phyloP scores from a whole-genome alignment of 2,797 vertebrate species.

The Gallinago solitaria region DNA sequence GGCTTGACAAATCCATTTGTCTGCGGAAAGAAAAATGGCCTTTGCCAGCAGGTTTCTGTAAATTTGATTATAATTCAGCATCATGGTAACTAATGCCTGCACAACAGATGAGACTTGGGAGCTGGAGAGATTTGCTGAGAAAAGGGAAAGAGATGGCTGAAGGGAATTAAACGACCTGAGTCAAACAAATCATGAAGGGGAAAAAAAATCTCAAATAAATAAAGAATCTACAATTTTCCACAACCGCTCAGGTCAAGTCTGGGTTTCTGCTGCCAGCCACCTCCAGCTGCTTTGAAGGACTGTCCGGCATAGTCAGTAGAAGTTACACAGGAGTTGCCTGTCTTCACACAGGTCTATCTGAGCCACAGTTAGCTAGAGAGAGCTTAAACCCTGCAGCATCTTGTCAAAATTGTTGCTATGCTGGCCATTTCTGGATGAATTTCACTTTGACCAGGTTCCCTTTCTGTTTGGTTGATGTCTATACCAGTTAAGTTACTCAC shows the following conservation, averaged over 20 bases:
- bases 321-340: no score
- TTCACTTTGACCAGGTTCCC: not conserved
- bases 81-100: constrained; percentile 20
- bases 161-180: not conserved
- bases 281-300: not conserved
- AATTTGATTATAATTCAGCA: constrained; percentile 42
- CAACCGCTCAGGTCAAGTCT: not conserved
- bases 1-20: constrained; percentile 60
- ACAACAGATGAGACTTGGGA: not conserved
- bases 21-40: constrained; percentile 9
- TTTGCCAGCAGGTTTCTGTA: constrained; percentile 46
- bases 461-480: not conserved
- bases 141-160: not conserved
- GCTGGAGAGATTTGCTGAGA: not conserved
- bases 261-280: not conserved
- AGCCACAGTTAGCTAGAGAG: not conserved
- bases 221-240: not conserved
- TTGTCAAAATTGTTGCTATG: not conserved
- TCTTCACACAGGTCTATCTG: not conserved
- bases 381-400: not conserved
- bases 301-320: not conserved
- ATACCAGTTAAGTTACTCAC: not conserved
- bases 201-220: not conserved
- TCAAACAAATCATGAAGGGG: not conserved
- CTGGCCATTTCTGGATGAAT: not conserved